Evolutionary conservation across 1,140 invertebrate species (phyloP).

Genomic region (Anoplolepis gracilipes): DNA sequence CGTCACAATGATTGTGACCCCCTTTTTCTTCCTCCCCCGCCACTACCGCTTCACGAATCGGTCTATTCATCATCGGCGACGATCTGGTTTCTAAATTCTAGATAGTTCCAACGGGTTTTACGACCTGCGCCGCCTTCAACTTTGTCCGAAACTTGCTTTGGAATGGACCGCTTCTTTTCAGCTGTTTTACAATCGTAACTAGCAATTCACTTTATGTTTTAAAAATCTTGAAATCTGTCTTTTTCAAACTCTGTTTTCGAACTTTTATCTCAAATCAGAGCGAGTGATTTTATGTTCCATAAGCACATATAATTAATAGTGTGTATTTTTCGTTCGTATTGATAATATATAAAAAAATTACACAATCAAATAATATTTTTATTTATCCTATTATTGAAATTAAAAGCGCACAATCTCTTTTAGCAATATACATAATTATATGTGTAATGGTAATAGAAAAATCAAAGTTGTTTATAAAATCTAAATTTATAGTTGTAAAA

Average conservation of each 20-base stretch:
- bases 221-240: conserved; percentile 32
- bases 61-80: conserved; percentile 61
- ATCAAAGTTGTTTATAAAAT: not conserved
- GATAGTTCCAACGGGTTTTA: conserved; percentile 55
- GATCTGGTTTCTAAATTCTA: conserved; percentile 61
- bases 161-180: conserved; percentile 32
- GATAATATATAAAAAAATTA: not conserved
- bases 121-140: conserved; percentile 39
- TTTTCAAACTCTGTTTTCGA: not conserved
- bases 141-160: conserved; percentile 32
- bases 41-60: conserved; percentile 61
- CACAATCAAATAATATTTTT: not conserved
- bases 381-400: not conserved
- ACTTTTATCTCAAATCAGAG: conserved; percentile 19
- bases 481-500: not conserved
- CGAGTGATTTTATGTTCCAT: not conserved
- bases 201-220: not conserved
- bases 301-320: not conserved
- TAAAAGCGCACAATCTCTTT: not conserved
- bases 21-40: conserved; percentile 31
- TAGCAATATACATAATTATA: not conserved
- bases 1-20: conserved; percentile 56
- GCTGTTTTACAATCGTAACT: conserved; percentile 23
- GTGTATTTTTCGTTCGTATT: not conserved
- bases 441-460: not conserved